These are phyloP conservation scores for Drosophila punjabiensis DNA, from an alignment of 1,140 invertebrate species.

Conservation along the genomic window DNA sequence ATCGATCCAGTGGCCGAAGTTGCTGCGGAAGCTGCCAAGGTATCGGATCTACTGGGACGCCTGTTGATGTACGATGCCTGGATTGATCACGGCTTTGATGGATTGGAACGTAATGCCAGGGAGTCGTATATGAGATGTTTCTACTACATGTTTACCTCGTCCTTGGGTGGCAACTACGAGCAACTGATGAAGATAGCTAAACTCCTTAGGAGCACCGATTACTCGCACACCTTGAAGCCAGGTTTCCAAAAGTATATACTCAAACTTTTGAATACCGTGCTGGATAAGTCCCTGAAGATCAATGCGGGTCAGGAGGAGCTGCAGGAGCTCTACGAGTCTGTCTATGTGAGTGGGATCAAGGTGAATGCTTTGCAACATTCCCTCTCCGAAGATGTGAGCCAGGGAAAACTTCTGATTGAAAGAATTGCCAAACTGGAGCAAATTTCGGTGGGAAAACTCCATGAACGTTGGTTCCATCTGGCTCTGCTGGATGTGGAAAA, in stretches of 20 bases:
- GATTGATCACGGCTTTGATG: constrained; percentile 75
- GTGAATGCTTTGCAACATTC: constrained; percentile 60
- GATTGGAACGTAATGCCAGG: constrained; percentile 65
- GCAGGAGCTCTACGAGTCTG: constrained; percentile 37
- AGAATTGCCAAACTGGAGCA: constrained; percentile 41
- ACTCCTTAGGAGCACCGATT: constrained; percentile 72
- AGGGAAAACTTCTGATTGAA: constrained; percentile 38
- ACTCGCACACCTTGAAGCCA: constrained; percentile 83
- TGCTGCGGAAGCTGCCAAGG: constrained; percentile 66
- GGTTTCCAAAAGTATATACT: constrained; percentile 63
- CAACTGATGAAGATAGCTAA: constrained; percentile 73
- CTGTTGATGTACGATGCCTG: constrained; percentile 71
- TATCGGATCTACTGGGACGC: constrained; percentile 75
- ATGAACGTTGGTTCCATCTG: constrained; percentile 61
- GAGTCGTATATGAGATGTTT: constrained; percentile 84
- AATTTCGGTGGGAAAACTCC: constrained; percentile 35
- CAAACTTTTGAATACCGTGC: constrained; percentile 59
- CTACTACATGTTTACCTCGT: constrained; percentile 87
- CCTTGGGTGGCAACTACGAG: constrained; percentile 87
- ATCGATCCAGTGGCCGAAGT: constrained; percentile 62
- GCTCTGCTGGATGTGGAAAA: constrained; percentile 68
- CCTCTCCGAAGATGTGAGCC: constrained; percentile 15
- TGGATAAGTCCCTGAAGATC: constrained; percentile 48
- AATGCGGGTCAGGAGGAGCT: constrained; percentile 49
- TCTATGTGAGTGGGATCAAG: constrained; percentile 66